Evolutionary conservation across 1,140 invertebrate species (phyloP).

Genomic region (Hermatobates lingyangjiaoensis): DNA sequence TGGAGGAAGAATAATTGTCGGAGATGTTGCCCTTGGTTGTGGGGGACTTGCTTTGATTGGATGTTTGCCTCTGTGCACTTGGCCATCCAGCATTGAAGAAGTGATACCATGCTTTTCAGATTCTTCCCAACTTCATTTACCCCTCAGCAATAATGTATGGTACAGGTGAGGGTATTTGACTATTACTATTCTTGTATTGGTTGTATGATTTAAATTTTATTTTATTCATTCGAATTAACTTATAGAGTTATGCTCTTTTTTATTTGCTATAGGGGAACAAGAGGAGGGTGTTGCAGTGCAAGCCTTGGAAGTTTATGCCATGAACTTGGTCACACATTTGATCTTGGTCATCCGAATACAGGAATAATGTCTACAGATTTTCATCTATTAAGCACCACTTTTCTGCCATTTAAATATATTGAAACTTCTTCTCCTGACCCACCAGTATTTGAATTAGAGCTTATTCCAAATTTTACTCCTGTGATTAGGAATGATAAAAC

Average conservation of each 20-base stretch:
- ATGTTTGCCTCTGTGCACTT: constrained; percentile 73
- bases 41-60: constrained; percentile 81
- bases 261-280: constrained; percentile 41
- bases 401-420: constrained; percentile 24
- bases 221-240: no score
- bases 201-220: no score
- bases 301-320: constrained; percentile 80
- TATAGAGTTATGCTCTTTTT: neutral
- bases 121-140: constrained; percentile 40
- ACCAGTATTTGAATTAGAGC: constrained; percentile 2
- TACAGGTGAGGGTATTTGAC: constrained; percentile 45
- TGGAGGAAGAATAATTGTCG: constrained; percentile 25
- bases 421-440: constrained; percentile 21
- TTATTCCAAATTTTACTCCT: neutral
- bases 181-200: no score
- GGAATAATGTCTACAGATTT: constrained; percentile 94
- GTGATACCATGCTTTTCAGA: constrained; percentile 39
- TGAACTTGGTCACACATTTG: constrained; percentile 86
- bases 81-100: constrained; percentile 55
- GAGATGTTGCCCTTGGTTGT: constrained; percentile 69
- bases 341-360: constrained; percentile 72
- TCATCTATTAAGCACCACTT: constrained; percentile 65
- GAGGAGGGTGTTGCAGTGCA: constrained; percentile 76
- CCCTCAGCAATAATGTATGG: constrained; percentile 73
- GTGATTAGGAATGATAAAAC: neutral